Conservation (phyloP, 1,140 invertebrate species). For the Coenobita brevimanus region DNA sequence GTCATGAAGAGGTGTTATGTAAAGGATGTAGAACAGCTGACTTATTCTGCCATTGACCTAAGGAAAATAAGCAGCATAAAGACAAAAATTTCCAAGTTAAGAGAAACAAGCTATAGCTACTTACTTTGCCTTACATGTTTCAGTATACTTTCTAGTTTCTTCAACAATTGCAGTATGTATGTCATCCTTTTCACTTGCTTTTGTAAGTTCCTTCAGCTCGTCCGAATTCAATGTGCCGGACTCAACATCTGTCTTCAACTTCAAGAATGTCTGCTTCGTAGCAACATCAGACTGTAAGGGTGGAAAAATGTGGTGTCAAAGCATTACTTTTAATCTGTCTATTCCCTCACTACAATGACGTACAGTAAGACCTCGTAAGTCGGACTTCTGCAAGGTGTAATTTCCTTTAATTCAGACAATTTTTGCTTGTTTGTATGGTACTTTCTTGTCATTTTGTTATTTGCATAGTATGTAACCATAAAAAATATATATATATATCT, state of each 20-base stretch:
- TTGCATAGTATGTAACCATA: too few relatives aligned
- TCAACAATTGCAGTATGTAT: slow-evolving; percentile 60
- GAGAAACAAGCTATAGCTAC: too few relatives aligned
- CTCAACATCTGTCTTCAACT: slow-evolving; percentile 60
- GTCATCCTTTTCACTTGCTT: slow-evolving; percentile 61
- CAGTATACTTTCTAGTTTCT: slow-evolving; percentile 64
- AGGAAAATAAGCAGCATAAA: too few relatives aligned
- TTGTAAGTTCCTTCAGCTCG: slow-evolving; percentile 57
- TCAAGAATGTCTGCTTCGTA: slow-evolving; percentile 52
- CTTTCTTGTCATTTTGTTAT: too few relatives aligned
- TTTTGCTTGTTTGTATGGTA: too few relatives aligned
- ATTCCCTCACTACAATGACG: not conserved
- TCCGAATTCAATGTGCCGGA: slow-evolving; percentile 54
- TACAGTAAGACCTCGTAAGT: not conserved
- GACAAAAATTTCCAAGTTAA: too few relatives aligned
- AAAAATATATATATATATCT: too few relatives aligned
- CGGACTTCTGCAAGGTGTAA: too few relatives aligned
- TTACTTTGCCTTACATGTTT: slow-evolving; percentile 68
- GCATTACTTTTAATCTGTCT: not conserved
- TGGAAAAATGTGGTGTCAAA: not conserved
- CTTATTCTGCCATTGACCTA: too few relatives aligned
- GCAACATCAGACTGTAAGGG: slow-evolving; percentile 46
- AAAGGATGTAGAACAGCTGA: too few relatives aligned
- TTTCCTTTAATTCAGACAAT: too few relatives aligned
- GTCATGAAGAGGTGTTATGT: too few relatives aligned